These are phyloP conservation scores for Labrus mixtus DNA, from an alignment of 2,113 vertebrate species.

Conservation along the genomic window DNA sequence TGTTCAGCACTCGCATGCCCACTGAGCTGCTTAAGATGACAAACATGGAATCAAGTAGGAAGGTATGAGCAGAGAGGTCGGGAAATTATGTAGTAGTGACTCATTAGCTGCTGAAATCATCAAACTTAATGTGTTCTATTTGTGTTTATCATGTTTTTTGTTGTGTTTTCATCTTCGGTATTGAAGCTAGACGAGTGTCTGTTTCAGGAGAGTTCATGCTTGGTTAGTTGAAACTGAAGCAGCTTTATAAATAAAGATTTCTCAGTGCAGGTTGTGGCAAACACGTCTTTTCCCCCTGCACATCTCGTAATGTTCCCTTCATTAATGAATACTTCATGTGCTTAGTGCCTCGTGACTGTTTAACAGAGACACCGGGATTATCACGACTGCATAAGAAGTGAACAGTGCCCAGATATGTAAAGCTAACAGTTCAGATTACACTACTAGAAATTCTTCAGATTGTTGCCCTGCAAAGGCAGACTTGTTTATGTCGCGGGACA, in stretches of 20 bases:
- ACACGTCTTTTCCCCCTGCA: too few relatives aligned
- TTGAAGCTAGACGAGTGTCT: neutral
- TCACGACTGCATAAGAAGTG: neutral
- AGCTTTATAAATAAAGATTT: neutral
- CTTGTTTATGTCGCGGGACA: neutral
- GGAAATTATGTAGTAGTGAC: neutral
- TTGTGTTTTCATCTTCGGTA: too few relatives aligned
- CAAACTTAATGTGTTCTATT: neutral
- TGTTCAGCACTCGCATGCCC: conserved; percentile 35
- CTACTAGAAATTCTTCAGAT: neutral
- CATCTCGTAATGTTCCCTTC: too few relatives aligned
- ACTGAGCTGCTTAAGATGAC: conserved; percentile 49
- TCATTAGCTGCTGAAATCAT: neutral
- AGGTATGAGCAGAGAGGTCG: conserved; percentile 7
- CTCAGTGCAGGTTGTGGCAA: too few relatives aligned
- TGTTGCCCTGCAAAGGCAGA: neutral
- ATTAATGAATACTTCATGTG: too few relatives aligned
- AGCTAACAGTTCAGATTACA: conserved; percentile 12
- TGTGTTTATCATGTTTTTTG: neutral
- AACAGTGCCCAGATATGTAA: too few relatives aligned
- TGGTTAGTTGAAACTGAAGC: neutral
- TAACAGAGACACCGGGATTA: neutral
- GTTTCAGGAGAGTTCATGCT: neutral
- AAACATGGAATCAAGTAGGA: conserved; percentile 6
- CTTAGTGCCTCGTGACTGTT: too few relatives aligned